phyloP scores from a whole-genome alignment of 2,888 invertebrate species.

The Mantis religiosa region DNA sequence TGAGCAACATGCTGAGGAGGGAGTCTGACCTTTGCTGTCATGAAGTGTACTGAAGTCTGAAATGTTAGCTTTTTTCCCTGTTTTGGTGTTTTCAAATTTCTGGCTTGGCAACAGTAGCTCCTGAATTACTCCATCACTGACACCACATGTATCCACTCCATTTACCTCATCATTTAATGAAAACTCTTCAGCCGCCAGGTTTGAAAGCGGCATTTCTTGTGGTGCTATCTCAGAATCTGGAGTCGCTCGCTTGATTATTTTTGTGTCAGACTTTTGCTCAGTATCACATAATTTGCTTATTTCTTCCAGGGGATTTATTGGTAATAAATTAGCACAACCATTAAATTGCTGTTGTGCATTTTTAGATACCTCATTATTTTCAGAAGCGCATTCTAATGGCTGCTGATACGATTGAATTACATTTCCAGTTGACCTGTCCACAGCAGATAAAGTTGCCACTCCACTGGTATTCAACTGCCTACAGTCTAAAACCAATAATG shows the following conservation, averaged over 20 bases:
- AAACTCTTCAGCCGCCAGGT: not conserved
- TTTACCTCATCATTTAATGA: not conserved
- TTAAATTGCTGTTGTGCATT: not conserved
- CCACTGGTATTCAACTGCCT: not conserved
- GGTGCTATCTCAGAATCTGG: not conserved
- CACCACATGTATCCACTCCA: not conserved
- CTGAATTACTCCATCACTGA: not conserved
- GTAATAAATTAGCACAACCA: not conserved
- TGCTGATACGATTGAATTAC: not conserved
- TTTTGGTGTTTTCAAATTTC: not conserved
- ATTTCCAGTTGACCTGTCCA: not conserved
- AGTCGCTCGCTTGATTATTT: not conserved
- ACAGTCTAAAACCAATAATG: conserved; percentile 36
- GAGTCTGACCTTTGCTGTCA: not conserved
- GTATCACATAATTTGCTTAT: not conserved
- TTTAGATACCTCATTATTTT: not conserved
- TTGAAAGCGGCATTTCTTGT: not conserved
- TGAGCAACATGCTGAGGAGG: not conserved
- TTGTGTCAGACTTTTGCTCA: not conserved
- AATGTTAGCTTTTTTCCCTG: not conserved
- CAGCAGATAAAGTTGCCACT: not conserved
- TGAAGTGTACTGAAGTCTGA: not conserved
- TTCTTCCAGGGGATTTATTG: not conserved
- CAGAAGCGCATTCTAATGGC: not conserved
- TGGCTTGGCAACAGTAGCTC: not conserved